Conservation (phyloP, 2,797 vertebrate species). For the Lagothrix lagotricha region DNA sequence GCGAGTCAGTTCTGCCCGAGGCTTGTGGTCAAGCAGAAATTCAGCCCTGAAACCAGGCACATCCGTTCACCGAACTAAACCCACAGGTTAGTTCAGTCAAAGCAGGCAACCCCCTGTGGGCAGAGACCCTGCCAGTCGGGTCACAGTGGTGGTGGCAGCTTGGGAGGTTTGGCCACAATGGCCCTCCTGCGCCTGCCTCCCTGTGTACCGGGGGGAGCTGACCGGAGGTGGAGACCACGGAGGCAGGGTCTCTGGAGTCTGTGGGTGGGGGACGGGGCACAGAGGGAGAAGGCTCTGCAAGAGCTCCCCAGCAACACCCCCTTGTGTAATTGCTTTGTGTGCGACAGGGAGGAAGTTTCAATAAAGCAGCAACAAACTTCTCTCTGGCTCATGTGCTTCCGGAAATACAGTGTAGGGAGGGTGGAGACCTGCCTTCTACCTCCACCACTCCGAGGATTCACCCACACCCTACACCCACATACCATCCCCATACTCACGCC, state of each 20-base stretch:
- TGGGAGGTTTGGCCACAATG: neutral
- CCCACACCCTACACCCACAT: accelerated
- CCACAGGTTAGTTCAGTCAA: neutral
- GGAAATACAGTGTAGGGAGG: neutral
- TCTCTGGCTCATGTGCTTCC: neutral
- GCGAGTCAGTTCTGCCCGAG: neutral
- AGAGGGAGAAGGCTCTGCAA: neutral
- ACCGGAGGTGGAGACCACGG: neutral
- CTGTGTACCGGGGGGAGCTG: neutral
- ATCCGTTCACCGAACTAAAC: neutral
- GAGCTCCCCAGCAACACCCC: neutral
- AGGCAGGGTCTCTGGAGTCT: neutral
- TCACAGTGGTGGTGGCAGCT: accelerated
- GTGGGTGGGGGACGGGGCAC: neutral
- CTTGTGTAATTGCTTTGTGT: conserved; percentile 37
- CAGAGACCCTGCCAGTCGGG: neutral
- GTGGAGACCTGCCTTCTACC: neutral
- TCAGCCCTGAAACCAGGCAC: neutral
- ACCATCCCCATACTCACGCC: too few relatives aligned
- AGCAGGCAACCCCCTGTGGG: neutral
- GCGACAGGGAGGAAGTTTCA: neutral
- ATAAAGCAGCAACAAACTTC: conserved; percentile 68
- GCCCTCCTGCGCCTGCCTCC: neutral
- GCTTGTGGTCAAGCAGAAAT: neutral
- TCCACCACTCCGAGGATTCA: neutral